Conservation (phyloP, 2,888 invertebrate species). For the Choristoneura rosaceana region DNA sequence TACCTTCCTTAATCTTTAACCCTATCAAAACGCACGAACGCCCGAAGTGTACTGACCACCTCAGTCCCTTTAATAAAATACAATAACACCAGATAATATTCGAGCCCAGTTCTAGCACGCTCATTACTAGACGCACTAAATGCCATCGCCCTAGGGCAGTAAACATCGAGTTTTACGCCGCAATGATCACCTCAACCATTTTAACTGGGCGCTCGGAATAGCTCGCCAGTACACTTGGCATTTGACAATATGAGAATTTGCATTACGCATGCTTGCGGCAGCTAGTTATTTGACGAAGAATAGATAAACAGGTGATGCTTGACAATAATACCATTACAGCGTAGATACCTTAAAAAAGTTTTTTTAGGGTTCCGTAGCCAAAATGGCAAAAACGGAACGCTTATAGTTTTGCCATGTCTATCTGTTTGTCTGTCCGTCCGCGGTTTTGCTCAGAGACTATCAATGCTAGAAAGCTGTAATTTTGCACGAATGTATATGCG, state of each 20-base stretch:
- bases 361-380: no score
- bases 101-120: slow-evolving; percentile 15
- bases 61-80: neutral
- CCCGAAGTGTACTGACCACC: neutral
- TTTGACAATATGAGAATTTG: slow-evolving; percentile 34
- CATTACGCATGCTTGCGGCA: neutral
- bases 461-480: no score
- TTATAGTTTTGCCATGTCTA: no score
- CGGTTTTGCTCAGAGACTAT: no score
- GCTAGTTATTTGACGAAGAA: neutral
- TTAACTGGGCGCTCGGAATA: slow-evolving; percentile 37
- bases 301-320: neutral
- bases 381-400: no score
- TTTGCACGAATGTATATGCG: no score
- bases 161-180: slow-evolving; percentile 57
- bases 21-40: neutral
- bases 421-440: no score
- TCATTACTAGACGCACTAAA: slow-evolving; percentile 63
- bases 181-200: slow-evolving; percentile 42
- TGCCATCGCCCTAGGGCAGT: slow-evolving; percentile 53
- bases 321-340: neutral
- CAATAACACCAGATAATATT: slow-evolving; percentile 3
- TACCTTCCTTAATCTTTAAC: neutral
- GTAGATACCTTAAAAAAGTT: no score
- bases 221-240: slow-evolving; percentile 18